A percentile compares a stretch with the other conserved stretches of the same genome.
Conservation (phyloP, 2,888 invertebrate genomes). For the Epistrophe eligans region DNA sequence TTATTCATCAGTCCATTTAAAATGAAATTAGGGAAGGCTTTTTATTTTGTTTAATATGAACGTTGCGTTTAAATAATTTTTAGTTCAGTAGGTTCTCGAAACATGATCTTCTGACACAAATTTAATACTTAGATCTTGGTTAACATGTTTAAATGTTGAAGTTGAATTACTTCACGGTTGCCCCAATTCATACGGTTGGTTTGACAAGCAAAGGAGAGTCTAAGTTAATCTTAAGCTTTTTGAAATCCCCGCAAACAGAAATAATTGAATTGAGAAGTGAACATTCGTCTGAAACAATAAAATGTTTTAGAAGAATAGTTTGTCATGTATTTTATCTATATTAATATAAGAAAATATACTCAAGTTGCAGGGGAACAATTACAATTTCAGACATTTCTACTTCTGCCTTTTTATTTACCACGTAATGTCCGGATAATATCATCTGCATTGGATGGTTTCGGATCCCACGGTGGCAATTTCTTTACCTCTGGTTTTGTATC, state of each 20-base stretch:
- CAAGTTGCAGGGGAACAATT: too few relatives aligned
- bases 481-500: constrained; percentile 14
- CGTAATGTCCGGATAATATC: constrained; percentile 47
- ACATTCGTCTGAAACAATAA: background rate
- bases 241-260: background rate
- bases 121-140: too few relatives aligned
- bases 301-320: background rate
- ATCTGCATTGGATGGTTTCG: constrained; percentile 34
- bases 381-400: background rate
- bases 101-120: too few relatives aligned
- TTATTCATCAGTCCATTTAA: too few relatives aligned
- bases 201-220: background rate
- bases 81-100: too few relatives aligned
- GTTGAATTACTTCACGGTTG: too few relatives aligned
- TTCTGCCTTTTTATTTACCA: constrained; percentile 6
- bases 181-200: too few relatives aligned
- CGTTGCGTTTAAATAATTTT: too few relatives aligned
- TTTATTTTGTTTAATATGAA: too few relatives aligned
- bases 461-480: constrained; percentile 40
- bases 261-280: background rate
- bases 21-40: too few relatives aligned
- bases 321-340: background rate
- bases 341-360: background rate
- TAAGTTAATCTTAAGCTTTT: too few relatives aligned
- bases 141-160: too few relatives aligned